These are phyloP conservation scores for Stenurella melanura DNA, from an alignment of 2,888 invertebrate species.

Conservation along the genomic window DNA sequence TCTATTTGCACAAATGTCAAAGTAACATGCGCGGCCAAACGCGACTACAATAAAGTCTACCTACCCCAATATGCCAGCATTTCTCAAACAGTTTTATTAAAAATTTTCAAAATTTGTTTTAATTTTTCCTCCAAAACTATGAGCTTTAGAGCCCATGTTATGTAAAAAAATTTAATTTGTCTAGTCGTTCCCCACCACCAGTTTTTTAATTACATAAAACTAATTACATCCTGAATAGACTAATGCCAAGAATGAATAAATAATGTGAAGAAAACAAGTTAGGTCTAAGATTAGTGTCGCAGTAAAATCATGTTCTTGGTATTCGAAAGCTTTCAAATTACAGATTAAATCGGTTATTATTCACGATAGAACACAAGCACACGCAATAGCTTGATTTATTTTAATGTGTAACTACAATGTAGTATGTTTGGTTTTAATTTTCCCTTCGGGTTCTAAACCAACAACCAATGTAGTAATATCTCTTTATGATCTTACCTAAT, in stretches of 20 bases:
- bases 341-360: conserved; percentile 24
- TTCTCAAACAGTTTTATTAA: too few species aligned
- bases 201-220: too few species aligned
- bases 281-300: background rate
- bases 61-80: too few species aligned
- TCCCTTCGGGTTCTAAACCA: conserved; percentile 48
- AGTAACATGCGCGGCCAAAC: too few species aligned
- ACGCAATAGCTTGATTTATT: conserved; percentile 18
- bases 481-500: background rate
- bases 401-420: conserved; percentile 12
- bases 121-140: too few species aligned
- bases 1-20: too few species aligned
- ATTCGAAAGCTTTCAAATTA: conserved; percentile 7
- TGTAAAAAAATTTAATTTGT: too few species aligned
- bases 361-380: conserved; percentile 5
- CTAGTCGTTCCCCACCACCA: too few species aligned
- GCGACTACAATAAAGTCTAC: too few species aligned
- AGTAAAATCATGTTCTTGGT: background rate
- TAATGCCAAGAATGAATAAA: background rate
- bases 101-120: too few species aligned
- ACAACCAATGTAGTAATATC: background rate
- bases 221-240: too few species aligned
- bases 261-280: background rate
- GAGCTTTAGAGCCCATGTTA: too few species aligned
- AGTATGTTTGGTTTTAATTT: conserved; percentile 1